Percentiles rank a stretch among this genome's conserved stretches.
phyloP scores from a whole-genome alignment of 2,113 vertebrate genomes.

The Anhinga rufa region DNA sequence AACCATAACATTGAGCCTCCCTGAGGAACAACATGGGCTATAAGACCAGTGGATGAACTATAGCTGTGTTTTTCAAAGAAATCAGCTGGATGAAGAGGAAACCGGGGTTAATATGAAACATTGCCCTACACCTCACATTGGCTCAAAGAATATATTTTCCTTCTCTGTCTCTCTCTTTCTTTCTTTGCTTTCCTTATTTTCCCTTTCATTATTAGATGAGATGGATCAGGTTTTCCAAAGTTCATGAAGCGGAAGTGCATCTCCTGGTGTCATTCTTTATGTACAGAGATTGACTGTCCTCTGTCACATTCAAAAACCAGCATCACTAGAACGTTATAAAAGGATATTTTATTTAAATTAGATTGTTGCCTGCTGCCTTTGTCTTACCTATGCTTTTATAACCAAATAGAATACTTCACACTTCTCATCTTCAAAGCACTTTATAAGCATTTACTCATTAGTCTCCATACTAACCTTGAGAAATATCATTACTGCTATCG shows the following conservation, averaged over 20 bases:
- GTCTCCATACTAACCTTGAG: background rate
- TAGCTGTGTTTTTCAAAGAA: constrained; percentile 18
- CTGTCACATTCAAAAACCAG: background rate
- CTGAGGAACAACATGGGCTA: background rate
- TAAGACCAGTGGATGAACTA: background rate
- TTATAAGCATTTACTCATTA: background rate
- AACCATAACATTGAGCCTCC: background rate
- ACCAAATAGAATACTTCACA: background rate
- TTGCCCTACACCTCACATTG: background rate
- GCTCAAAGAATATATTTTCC: background rate
- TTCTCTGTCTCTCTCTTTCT: background rate
- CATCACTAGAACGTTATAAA: background rate
- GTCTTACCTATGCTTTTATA: background rate
- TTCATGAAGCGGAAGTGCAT: background rate
- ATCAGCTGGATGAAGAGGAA: constrained; percentile 21
- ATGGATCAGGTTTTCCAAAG: background rate
- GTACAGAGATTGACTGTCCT: background rate
- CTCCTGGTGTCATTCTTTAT: background rate
- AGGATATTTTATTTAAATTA: background rate
- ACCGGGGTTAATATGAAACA: constrained; percentile 24
- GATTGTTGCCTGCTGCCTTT: background rate
- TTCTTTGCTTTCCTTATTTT: background rate
- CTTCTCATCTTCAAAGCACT: background rate
- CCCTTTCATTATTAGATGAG: background rate
- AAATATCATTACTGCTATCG: background rate